phyloP scores from a whole-genome alignment of 2,113 vertebrate genomes.

The Brachyhypopomus occidentalis region DNA sequence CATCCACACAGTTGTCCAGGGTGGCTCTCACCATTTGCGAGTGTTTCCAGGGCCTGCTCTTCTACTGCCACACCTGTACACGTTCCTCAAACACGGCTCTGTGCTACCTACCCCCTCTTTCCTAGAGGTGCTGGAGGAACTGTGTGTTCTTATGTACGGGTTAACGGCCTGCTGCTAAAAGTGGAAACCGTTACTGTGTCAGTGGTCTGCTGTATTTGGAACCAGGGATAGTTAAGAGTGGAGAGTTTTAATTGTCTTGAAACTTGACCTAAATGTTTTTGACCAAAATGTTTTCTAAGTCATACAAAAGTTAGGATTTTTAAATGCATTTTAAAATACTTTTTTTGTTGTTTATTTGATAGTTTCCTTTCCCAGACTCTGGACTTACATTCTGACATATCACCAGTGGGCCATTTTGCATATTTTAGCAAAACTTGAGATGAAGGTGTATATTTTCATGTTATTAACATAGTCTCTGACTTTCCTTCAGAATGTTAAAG shows the following conservation, averaged over 20 bases:
- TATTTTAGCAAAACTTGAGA: no score
- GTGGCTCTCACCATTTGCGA: background rate
- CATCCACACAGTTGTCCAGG: background rate
- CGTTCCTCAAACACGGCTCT: background rate
- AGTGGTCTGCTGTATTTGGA: background rate
- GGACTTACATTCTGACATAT: no score
- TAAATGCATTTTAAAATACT: no score
- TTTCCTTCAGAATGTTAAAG: no score
- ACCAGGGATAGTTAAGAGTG: background rate
- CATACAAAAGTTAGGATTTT: background rate
- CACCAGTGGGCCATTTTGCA: no score
- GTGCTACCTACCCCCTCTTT: background rate
- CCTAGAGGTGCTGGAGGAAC: background rate
- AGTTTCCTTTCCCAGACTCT: no score
- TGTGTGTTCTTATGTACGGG: background rate
- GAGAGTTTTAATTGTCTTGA: background rate
- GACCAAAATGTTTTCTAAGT: background rate
- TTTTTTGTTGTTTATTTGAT: no score
- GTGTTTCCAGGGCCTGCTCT: background rate
- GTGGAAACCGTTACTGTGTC: background rate
- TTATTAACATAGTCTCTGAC: no score
- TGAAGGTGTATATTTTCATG: no score
- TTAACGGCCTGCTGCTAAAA: background rate
- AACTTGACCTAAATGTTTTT: background rate
- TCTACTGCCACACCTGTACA: background rate